These are phyloP conservation scores for Lasioglossum marginatum DNA, from an alignment of 2,888 invertebrate species.

Conservation along the genomic window DNA sequence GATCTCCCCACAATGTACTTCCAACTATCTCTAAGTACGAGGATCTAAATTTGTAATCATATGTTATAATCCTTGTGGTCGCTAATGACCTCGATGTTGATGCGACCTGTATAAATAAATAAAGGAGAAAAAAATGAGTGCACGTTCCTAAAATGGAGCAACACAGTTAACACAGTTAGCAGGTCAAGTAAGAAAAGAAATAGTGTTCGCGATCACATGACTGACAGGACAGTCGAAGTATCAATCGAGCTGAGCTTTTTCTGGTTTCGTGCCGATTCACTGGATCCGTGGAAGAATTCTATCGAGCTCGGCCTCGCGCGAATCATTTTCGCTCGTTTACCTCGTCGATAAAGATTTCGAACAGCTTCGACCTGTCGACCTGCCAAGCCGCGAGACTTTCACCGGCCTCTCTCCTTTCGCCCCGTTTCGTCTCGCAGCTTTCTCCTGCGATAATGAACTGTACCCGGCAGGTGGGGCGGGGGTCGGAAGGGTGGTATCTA, in stretches of 20 bases:
- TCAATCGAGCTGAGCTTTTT: background rate
- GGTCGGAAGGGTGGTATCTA: slow-evolving; percentile 11
- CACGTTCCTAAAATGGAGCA: no score
- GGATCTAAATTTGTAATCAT: no score
- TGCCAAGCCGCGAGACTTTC: slow-evolving; percentile 30
- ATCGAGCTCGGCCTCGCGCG: background rate
- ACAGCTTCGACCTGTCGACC: slow-evolving; percentile 12
- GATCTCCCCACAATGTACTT: no score
- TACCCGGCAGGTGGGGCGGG: background rate
- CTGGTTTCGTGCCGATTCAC: background rate
- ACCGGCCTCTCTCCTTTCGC: background rate
- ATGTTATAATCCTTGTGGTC: no score
- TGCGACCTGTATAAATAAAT: no score
- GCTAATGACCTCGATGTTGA: no score
- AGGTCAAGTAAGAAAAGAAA: background rate
- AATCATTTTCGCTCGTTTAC: slow-evolving; percentile 4
- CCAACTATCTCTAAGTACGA: no score
- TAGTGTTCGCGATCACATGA: background rate
- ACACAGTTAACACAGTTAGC: no score
- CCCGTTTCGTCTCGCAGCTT: background rate
- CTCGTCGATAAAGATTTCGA: slow-evolving; percentile 29
- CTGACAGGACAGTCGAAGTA: background rate
- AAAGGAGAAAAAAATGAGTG: no score
- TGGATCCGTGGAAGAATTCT: background rate
- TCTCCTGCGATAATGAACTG: slow-evolving; percentile 26